A percentile compares a stretch with the other conserved stretches of the same genome.
Evolutionary conservation across 2,888 invertebrate genomes (phyloP).

Genomic region (Uropetala carovei): DNA sequence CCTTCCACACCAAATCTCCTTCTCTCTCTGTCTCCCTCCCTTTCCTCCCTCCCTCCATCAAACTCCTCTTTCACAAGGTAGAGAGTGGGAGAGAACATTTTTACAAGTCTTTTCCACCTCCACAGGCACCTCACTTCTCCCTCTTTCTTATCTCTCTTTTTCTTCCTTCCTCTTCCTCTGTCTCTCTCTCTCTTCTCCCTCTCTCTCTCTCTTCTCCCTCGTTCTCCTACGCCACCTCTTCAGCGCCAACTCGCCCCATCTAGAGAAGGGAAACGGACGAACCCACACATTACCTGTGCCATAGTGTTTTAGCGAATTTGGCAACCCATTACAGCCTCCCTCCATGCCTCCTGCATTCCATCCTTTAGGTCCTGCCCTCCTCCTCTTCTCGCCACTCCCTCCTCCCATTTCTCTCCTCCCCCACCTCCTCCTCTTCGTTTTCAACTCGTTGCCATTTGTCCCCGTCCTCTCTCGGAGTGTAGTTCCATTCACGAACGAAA

Average conservation of each 20-base stretch:
- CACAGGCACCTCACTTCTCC: no score
- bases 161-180: no score
- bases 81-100: not conserved
- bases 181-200: no score
- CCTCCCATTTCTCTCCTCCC: not conserved
- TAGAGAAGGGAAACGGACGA: not conserved
- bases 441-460: slow-evolving; percentile 2
- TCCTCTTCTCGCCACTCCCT: not conserved
- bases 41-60: no score
- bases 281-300: slow-evolving; percentile 21
- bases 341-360: not conserved
- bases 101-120: not conserved
- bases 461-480: not conserved
- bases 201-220: not conserved
- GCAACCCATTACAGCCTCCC: not conserved
- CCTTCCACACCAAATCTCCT: no score
- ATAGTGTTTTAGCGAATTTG: slow-evolving; percentile 8
- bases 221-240: not conserved
- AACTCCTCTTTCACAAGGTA: not conserved
- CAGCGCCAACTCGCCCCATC: not conserved
- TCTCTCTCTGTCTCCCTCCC: no score
- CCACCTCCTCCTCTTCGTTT: not conserved
- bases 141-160: no score
- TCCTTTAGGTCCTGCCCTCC: not conserved
- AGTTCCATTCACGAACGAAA: not conserved